Evolutionary conservation across 2,888 invertebrate species (phyloP), one percentile per base, ranked within the genome.

Genomic region (Dione juno): DNA sequence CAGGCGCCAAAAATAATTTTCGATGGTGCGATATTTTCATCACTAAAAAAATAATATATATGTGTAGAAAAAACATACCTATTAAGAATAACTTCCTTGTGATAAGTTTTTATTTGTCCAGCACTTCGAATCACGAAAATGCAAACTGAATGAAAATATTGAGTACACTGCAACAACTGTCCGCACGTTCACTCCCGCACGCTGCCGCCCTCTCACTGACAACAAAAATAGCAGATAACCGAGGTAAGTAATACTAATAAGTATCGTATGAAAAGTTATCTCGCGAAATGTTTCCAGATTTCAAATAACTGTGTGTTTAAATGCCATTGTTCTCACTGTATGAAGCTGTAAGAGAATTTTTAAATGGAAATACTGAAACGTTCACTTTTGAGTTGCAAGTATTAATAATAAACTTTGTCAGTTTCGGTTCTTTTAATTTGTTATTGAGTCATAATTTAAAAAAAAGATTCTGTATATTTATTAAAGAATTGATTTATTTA

Each of bases 151-250:
- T 45, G 67, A 57, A 61, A n/a, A 1, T 57, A 40, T 13, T 48
- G 73, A 66, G 14, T 41, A n/a, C 50, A 50, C 54, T 67, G 35
- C 66, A 61, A 69, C 65, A 66, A 69, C 48, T 65, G 43, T 61
- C 37, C 66, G 57, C 63, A 77, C 88, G 88, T 82, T 80, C 80
- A 77, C 77, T 72, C 86, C 76, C 84, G 82, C 79, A 78, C 82
- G 82, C 78, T 78, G 77, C 71, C 74, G 76, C 43, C 78, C 81
- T 81, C 81, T 76, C 75, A 83, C 82, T 77, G 81, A 86, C 84
- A 82, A 82, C 83, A 75, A 84, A 88, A 87, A 87, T 84, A 87
- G 82, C 82, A 78, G 83, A 85, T 86, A 87, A 84, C 80, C 73
- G 77, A 80, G 81, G 80, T 86, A 79, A 66, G n/a, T n/a, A n/a